These are phyloP conservation scores for Microctenopoma stevenorrisi DNA, from an alignment of 2,797 vertebrate genomes.

Conservation along the genomic window DNA sequence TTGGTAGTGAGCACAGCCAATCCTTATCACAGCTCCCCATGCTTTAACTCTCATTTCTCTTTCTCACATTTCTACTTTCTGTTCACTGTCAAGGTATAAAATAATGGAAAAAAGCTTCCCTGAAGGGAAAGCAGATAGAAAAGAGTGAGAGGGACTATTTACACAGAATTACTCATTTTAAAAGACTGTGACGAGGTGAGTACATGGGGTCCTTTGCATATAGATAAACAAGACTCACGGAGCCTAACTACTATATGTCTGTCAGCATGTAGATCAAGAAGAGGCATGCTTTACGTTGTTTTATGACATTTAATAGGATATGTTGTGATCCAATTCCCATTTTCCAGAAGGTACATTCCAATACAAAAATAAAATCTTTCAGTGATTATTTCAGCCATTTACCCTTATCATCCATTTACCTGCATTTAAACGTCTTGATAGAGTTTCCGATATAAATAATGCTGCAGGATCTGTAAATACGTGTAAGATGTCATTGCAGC, in stretches of 20 bases:
- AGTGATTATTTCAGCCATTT: neutral
- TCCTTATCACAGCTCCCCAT: slow-evolving; percentile 42
- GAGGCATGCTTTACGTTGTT: neutral
- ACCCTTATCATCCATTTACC: neutral
- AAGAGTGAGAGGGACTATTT: slow-evolving; percentile 19
- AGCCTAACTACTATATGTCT: neutral
- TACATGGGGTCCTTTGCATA: neutral
- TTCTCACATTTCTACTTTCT: slow-evolving; percentile 33
- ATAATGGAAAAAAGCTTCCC: slow-evolving; percentile 46
- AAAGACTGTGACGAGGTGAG: slow-evolving; percentile 13
- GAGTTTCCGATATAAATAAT: neutral
- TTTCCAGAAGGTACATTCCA: too few relatives aligned
- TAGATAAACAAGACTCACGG: neutral
- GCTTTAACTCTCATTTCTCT: slow-evolving; percentile 33
- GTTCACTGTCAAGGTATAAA: slow-evolving; percentile 53
- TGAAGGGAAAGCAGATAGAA: slow-evolving; percentile 30
- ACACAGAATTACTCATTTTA: slow-evolving; percentile 30
- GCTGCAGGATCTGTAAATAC: slow-evolving; percentile 2
- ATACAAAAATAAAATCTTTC: neutral
- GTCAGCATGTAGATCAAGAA: neutral
- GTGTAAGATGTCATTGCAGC: neutral
- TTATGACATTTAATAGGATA: neutral
- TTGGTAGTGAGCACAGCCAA: slow-evolving; percentile 50
- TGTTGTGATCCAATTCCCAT: neutral
- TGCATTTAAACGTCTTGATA: neutral